Percentiles rank a stretch among this genome's conserved stretches.
phyloP scores from a whole-genome alignment of 2,888 invertebrate genomes.

The Eupithecia subfuscata region DNA sequence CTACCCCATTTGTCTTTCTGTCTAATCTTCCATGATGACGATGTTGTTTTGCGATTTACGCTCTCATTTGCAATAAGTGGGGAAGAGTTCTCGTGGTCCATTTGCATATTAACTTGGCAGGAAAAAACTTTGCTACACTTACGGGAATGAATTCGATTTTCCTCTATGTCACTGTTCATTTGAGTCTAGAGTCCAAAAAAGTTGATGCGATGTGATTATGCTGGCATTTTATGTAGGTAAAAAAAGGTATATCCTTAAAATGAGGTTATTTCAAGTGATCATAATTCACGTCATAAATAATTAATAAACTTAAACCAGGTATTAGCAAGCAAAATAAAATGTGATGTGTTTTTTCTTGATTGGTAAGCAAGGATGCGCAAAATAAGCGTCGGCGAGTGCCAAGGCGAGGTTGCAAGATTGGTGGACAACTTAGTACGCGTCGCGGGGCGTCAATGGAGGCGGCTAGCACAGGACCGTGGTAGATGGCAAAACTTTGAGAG shows the following conservation, averaged over 20 bases:
- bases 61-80: constrained; percentile 39
- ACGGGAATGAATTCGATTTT: neutral
- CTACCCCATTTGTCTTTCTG: constrained; percentile 64
- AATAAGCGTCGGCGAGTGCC: too few relatives aligned
- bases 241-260: neutral
- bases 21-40: constrained; percentile 77
- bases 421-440: too few relatives aligned
- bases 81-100: constrained; percentile 33
- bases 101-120: constrained; percentile 35
- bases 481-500: too few relatives aligned
- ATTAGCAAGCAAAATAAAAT: too few relatives aligned
- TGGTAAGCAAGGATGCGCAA: too few relatives aligned
- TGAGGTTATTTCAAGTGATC: neutral
- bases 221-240: neutral
- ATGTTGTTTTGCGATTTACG: constrained; percentile 44
- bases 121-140: constrained; percentile 17
- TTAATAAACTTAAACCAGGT: too few relatives aligned
- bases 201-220: neutral
- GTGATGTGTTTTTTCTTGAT: too few relatives aligned
- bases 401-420: too few relatives aligned
- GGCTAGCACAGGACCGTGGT: too few relatives aligned
- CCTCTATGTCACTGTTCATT: neutral
- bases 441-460: too few relatives aligned
- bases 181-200: neutral
- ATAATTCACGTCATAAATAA: too few relatives aligned